phyloP scores from a whole-genome alignment of 1,140 invertebrate genomes.

The Coptotermes formosanus region DNA sequence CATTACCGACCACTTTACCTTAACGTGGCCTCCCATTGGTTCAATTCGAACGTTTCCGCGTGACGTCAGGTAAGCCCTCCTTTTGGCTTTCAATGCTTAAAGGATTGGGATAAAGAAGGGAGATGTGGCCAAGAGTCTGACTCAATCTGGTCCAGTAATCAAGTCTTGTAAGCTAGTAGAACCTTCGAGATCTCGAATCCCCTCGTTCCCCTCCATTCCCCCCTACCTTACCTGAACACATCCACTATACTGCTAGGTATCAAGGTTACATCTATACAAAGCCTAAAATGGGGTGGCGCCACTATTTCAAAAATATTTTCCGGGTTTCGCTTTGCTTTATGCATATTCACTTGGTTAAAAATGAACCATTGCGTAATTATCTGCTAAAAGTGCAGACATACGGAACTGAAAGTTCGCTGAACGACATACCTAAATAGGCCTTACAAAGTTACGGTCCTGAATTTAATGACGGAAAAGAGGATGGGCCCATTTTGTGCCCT shows the following conservation, averaged over 20 bases:
- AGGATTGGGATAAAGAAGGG: neutral
- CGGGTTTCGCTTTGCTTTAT: neutral
- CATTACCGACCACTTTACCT: constrained; percentile 15
- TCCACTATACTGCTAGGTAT: neutral
- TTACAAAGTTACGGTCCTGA: neutral
- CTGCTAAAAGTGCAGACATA: neutral
- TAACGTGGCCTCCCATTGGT: constrained; percentile 11
- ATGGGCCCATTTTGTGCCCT: neutral
- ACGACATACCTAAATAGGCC: neutral
- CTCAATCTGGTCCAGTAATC: neutral
- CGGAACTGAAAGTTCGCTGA: neutral
- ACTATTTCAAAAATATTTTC: neutral
- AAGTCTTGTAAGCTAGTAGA: neutral
- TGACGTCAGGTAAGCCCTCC: constrained; percentile 12
- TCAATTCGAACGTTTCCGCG: constrained; percentile 10
- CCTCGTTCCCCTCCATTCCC: neutral
- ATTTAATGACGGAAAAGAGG: neutral
- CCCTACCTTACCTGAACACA: neutral
- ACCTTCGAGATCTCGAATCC: neutral
- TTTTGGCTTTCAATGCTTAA: constrained; percentile 6
- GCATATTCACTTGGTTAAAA: neutral
- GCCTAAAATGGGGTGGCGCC: constrained; percentile 11
- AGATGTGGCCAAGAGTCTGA: neutral
- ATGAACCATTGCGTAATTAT: neutral
- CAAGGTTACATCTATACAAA: neutral